Evolutionary conservation across 1,140 invertebrate genomes (phyloP).

Genomic region (Drosophila novamexicana): DNA sequence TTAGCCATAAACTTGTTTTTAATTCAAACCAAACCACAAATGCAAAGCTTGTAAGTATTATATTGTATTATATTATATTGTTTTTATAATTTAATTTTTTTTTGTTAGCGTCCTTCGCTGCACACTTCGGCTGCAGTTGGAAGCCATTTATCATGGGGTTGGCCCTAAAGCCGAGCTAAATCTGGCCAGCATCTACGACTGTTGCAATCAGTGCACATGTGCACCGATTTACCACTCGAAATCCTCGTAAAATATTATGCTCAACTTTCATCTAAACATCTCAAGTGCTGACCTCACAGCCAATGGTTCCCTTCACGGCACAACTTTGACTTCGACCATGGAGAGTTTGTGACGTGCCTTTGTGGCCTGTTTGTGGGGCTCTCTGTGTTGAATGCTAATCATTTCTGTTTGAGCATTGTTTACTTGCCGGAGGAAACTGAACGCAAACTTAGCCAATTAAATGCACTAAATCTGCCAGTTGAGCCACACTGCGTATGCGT

Average conservation of each 20-base stretch:
- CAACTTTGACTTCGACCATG: constrained; percentile 6
- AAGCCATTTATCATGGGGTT: constrained; percentile 60
- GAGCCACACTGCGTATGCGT: constrained; percentile 25
- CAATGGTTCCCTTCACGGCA: neutral
- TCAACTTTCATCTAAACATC: constrained; percentile 49
- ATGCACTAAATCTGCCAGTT: constrained; percentile 20
- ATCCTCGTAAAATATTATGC: constrained; percentile 72
- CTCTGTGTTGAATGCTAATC: constrained; percentile 29
- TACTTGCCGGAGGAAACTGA: constrained; percentile 11
- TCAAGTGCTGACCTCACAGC: constrained; percentile 19
- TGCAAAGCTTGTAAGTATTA: neutral
- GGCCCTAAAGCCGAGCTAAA: constrained; percentile 8
- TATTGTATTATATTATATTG: no score
- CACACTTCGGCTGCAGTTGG: constrained; percentile 8
- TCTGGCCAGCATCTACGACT: constrained; percentile 14
- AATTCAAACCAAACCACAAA: neutral
- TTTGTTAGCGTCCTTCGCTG: neutral
- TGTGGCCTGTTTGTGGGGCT: constrained; percentile 8
- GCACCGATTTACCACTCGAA: constrained; percentile 62
- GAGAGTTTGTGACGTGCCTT: constrained; percentile 30
- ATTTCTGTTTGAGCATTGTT: constrained; percentile 19
- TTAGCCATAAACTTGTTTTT: constrained; percentile 15
- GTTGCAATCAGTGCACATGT: constrained; percentile 68
- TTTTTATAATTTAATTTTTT: neutral
- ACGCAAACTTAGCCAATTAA: constrained; percentile 16